These are phyloP conservation scores for Corella eumyota DNA, from an alignment of 23 tunicate genomes.

Conservation along the genomic window DNA sequence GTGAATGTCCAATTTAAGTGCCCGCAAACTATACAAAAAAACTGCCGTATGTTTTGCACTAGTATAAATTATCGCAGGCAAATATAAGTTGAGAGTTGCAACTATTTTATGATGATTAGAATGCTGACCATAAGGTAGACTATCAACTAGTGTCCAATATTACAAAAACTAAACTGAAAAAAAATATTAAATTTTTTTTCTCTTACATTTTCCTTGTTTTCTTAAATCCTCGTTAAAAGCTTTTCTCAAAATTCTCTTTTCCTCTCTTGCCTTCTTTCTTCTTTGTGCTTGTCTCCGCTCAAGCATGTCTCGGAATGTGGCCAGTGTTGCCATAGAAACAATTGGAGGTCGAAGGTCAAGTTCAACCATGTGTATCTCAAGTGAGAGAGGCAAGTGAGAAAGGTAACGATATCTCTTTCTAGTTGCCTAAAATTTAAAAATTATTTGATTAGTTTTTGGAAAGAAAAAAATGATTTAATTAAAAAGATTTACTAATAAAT, in stretches of 20 bases:
- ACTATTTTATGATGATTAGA: too few species aligned
- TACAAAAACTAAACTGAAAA: too few species aligned
- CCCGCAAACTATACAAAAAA: too few species aligned
- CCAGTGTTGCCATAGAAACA: slow-evolving; percentile 40
- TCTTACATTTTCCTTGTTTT: slow-evolving; percentile 56
- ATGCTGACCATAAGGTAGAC: too few species aligned
- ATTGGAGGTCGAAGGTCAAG: slow-evolving; percentile 78
- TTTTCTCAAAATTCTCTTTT: slow-evolving; percentile 39
- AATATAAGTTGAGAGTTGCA: too few species aligned
- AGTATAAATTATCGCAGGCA: too few species aligned
- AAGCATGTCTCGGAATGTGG: slow-evolving; percentile 25
- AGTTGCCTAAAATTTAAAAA: slow-evolving; percentile 24
- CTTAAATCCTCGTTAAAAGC: slow-evolving; percentile 39
- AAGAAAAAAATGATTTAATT: too few species aligned
- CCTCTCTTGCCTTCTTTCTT: slow-evolving; percentile 48
- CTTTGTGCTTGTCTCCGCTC: slow-evolving; percentile 30
- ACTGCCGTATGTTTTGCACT: too few species aligned
- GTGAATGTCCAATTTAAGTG: too few species aligned
- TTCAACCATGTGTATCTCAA: slow-evolving; percentile 57
- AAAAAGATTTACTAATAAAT: too few species aligned
- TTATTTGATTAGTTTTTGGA: too few species aligned
- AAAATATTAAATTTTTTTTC: background rate
- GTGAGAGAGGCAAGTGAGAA: slow-evolving; percentile 70
- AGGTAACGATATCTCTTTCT: slow-evolving; percentile 67
- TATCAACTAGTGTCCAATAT: too few species aligned